Evolutionary conservation across 2,888 invertebrate genomes (phyloP).

Genomic region (Drosophila incognita): DNA sequence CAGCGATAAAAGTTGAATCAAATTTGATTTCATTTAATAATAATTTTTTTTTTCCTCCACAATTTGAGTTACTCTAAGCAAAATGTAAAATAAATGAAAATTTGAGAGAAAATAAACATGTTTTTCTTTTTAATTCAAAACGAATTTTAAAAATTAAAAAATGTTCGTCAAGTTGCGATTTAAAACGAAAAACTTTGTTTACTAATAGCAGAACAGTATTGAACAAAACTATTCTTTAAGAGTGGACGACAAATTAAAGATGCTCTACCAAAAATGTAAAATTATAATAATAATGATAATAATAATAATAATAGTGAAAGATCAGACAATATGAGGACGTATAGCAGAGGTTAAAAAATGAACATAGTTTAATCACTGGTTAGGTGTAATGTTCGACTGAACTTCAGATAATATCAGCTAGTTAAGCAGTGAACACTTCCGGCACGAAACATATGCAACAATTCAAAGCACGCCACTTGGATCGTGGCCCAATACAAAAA

Average conservation of each 20-base stretch:
- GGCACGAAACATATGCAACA: constrained; percentile 13
- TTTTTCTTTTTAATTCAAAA: not conserved
- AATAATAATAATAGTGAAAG: not conserved
- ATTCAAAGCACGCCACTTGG: not conserved
- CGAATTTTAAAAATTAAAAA: not conserved
- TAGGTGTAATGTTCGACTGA: not conserved
- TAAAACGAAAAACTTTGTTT: not conserved
- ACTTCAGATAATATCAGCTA: not conserved
- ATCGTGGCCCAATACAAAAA: constrained; percentile 54
- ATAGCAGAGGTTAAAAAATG: not conserved
- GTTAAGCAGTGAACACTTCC: constrained; percentile 22
- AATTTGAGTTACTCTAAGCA: not conserved
- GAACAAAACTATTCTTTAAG: not conserved
- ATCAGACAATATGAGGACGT: not conserved
- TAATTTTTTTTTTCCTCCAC: not conserved
- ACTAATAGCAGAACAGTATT: not conserved
- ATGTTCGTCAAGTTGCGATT: not conserved
- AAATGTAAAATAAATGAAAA: not conserved
- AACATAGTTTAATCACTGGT: not conserved
- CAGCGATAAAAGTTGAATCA: not conserved
- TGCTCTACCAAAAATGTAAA: not conserved
- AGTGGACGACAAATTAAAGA: not conserved
- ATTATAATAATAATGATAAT: not conserved
- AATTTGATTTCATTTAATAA: not conserved
- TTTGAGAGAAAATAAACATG: not conserved